These are phyloP conservation scores for Oryzias celebensis DNA, from an alignment of 2,113 vertebrate species.

Conservation along the genomic window DNA sequence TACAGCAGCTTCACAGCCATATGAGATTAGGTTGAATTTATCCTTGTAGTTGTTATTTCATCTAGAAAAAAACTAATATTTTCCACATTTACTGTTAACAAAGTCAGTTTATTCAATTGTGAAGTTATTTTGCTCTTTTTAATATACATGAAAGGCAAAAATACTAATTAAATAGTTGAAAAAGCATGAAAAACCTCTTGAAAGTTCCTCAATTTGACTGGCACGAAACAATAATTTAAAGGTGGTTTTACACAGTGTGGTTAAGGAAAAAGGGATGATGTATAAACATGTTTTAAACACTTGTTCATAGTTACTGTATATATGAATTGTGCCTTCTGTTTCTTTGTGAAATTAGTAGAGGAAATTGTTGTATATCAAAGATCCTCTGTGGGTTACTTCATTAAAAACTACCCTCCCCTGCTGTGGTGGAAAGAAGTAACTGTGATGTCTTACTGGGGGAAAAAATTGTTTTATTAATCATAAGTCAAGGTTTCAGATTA, in stretches of 20 bases:
- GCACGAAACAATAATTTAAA: neutral
- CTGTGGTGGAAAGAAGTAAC: neutral
- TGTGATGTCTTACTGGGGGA: neutral
- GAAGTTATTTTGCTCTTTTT: too few species aligned
- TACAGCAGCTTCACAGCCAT: too few species aligned
- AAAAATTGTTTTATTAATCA: conserved; percentile 12
- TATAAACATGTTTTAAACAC: conserved; percentile 11
- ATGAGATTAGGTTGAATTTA: too few species aligned
- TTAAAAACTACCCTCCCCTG: conserved; percentile 4
- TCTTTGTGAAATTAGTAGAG: conserved; percentile 8
- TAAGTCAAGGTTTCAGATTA: conserved; percentile 21
- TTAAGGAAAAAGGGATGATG: neutral
- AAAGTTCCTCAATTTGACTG: neutral
- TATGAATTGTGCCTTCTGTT: conserved; percentile 7
- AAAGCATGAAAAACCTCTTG: too few species aligned
- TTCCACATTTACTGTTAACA: too few species aligned
- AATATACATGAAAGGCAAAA: too few species aligned
- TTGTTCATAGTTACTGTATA: neutral
- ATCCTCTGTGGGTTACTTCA: conserved; percentile 8
- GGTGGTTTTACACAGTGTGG: neutral
- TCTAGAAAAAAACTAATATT: too few species aligned
- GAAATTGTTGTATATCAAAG: conserved; percentile 6
- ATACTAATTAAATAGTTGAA: too few species aligned
- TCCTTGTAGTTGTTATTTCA: too few species aligned
- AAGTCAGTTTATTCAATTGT: too few species aligned